Evolutionary conservation across 2,113 vertebrate genomes (phyloP).

Genomic region (Sceloporus undulatus): DNA sequence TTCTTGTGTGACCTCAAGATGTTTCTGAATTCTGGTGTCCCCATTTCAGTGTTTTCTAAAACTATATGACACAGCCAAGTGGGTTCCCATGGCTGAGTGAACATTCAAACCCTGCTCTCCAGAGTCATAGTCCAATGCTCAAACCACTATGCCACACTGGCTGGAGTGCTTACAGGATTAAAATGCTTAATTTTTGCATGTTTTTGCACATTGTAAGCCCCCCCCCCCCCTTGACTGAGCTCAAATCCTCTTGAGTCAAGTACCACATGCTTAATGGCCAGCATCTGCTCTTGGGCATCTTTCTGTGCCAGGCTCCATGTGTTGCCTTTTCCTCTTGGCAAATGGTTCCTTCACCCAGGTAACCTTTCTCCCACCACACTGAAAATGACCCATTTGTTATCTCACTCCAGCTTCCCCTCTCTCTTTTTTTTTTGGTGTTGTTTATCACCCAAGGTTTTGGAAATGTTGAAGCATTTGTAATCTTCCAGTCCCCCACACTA

Average conservation of each 20-base stretch:
- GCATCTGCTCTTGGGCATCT: slow-evolving; percentile 13
- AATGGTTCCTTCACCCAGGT: not conserved
- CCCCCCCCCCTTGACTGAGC: not conserved
- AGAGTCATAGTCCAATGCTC: no score
- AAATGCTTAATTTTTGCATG: slow-evolving; percentile 3
- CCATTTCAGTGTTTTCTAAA: no score
- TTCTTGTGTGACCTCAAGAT: no score
- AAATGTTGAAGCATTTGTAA: slow-evolving; percentile 8
- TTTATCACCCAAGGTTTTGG: slow-evolving; percentile 15
- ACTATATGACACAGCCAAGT: no score
- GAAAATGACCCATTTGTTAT: not conserved
- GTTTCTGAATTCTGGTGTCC: not conserved
- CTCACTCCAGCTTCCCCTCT: not conserved
- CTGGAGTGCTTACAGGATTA: not conserved
- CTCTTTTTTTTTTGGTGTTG: not conserved
- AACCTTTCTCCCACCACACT: not conserved
- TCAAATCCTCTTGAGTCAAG: slow-evolving; percentile 31
- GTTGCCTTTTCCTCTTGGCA: not conserved
- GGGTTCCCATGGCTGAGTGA: no score
- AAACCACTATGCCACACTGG: not conserved
- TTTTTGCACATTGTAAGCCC: not conserved
- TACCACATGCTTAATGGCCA: slow-evolving; percentile 21
- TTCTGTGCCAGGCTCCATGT: slow-evolving; percentile 25
- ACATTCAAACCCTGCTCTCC: no score
- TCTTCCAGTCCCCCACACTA: no score